Conservation (phyloP, 2,797 vertebrate genomes). For the Falco peregrinus region DNA sequence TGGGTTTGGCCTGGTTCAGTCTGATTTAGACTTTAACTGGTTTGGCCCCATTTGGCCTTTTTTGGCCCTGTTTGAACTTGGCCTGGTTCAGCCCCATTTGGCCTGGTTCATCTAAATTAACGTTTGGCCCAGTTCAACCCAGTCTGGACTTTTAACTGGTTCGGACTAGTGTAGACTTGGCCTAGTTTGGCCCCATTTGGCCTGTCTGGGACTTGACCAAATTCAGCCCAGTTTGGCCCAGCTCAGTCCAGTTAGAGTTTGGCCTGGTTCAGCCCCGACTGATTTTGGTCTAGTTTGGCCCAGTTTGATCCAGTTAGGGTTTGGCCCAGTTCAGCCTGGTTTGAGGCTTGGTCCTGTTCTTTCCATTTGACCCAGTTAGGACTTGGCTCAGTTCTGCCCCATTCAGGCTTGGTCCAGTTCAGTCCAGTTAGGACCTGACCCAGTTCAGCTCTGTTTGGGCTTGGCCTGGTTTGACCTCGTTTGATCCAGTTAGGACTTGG, state of each 20-base stretch:
- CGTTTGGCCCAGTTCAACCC: neutral
- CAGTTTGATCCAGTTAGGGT: no score
- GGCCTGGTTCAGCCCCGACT: neutral
- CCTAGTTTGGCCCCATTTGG: neutral
- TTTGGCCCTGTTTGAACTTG: no score
- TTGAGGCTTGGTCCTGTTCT: neutral
- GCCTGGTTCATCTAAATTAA: no score
- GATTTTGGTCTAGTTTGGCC: neutral
- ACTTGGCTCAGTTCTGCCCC: neutral
- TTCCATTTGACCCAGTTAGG: neutral
- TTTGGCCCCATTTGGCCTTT: accelerated
- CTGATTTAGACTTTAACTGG: neutral
- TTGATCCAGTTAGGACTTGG: no score
- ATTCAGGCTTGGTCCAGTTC: neutral
- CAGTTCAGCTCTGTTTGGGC: neutral
- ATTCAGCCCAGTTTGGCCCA: neutral
- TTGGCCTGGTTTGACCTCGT: neutral
- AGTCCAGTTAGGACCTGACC: neutral
- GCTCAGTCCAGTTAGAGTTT: neutral
- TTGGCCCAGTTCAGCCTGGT: neutral
- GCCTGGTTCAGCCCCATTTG: accelerated
- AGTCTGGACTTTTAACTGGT: neutral
- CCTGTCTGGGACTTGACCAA: no score
- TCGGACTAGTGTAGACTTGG: no score
- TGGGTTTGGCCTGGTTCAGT: no score